These are phyloP conservation scores for Aethes cnicana DNA, from an alignment of 2,888 invertebrate species.

Conservation along the genomic window DNA sequence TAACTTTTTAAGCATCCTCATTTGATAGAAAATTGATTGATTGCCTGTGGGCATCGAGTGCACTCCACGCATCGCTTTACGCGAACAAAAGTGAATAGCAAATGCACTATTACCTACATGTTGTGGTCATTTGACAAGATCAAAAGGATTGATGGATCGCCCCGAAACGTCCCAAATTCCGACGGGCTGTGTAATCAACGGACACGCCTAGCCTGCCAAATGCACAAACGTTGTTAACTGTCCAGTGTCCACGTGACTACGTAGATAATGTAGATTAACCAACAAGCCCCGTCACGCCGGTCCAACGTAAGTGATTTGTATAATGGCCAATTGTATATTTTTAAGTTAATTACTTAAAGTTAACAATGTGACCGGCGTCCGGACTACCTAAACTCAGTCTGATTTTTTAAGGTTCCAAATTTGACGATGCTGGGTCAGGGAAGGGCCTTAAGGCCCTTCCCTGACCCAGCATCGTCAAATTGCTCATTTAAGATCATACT, in stretches of 20 bases:
- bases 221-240: constrained; percentile 66
- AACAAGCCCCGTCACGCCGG: constrained; percentile 5
- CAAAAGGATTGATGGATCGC: constrained; percentile 63
- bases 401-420: no score
- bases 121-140: constrained; percentile 52
- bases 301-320: constrained; percentile 7
- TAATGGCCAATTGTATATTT: neutral
- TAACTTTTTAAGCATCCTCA: no score
- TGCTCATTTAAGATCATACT: no score
- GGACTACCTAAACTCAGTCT: no score
- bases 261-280: constrained; percentile 33
- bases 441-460: no score
- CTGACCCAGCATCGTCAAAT: no score
- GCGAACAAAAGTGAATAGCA: constrained; percentile 12
- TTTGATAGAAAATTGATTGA: no score
- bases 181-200: constrained; percentile 54
- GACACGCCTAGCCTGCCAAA: constrained; percentile 48
- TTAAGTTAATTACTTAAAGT: neutral
- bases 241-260: constrained; percentile 51
- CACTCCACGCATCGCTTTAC: no score
- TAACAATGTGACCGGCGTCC: no score
- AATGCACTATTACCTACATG: constrained; percentile 37
- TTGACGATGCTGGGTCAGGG: no score
- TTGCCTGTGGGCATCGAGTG: no score
- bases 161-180: constrained; percentile 40